Conservation (phyloP, 2,888 invertebrate genomes). For the Eulithis prunata region DNA sequence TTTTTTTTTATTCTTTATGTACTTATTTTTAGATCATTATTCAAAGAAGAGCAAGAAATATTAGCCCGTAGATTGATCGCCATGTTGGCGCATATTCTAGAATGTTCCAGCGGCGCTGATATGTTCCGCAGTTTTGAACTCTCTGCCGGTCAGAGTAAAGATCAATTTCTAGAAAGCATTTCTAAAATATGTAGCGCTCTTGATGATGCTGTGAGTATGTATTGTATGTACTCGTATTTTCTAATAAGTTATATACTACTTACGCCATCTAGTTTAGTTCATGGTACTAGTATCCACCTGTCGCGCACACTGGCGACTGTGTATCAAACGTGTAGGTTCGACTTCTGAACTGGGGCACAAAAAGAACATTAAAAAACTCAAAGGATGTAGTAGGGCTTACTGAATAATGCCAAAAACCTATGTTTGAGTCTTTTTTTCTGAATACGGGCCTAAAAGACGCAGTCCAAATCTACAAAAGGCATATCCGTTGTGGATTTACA, state of each 20-base stretch:
- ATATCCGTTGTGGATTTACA: no score
- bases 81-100: conserved; percentile 51
- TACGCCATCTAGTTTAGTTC: conserved; percentile 1
- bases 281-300: neutral
- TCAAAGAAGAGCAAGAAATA: conserved; percentile 71
- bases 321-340: neutral
- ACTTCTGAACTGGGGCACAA: neutral
- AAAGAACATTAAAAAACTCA: no score
- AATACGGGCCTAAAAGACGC: no score
- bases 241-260: neutral
- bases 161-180: conserved; percentile 49
- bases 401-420: no score
- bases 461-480: no score
- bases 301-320: no score
- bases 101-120: conserved; percentile 43
- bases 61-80: conserved; percentile 59
- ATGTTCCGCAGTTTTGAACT: conserved; percentile 46
- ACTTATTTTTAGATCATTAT: conserved; percentile 56
- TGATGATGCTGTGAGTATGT: conserved; percentile 68
- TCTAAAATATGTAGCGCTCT: conserved; percentile 60
- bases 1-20: no score
- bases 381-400: no score
- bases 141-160: conserved; percentile 12
- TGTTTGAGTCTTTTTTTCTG: no score
- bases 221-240: no score